Conservation (phyloP, 2,888 invertebrate species). For the Abrostola tripartita region DNA sequence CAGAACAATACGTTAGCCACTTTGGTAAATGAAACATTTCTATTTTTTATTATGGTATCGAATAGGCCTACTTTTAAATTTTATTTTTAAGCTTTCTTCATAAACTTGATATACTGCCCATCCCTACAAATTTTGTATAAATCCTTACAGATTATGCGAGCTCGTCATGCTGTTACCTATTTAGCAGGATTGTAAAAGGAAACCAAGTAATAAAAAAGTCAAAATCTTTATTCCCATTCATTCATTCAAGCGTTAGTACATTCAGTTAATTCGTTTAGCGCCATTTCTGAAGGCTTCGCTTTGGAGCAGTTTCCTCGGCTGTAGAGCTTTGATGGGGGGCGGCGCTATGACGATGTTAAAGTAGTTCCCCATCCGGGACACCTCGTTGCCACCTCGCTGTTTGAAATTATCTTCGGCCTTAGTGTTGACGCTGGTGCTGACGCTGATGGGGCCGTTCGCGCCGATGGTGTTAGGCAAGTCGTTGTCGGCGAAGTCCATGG, state of each 20-base stretch:
- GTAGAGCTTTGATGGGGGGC: conserved; percentile 81
- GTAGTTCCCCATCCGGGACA: conserved; percentile 84
- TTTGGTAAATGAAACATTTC: not conserved
- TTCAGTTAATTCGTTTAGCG: conserved; percentile 62
- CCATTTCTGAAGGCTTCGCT: conserved; percentile 63
- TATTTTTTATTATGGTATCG: not conserved
- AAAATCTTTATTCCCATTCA: conserved; percentile 28
- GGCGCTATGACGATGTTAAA: conserved; percentile 85
- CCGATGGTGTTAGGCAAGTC: conserved; percentile 51
- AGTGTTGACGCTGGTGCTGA: conserved; percentile 18
- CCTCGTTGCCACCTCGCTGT: conserved; percentile 64
- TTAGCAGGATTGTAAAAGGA: conserved; percentile 5
- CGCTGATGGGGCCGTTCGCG: conserved; percentile 33
- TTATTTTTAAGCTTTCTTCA: no score
- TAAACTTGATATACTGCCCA: no score
- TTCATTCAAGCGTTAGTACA: conserved; percentile 4
- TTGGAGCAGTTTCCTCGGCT: conserved; percentile 77
- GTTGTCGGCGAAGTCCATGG: conserved; percentile 61
- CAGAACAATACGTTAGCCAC: conserved; percentile 8
- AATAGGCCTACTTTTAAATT: not conserved
- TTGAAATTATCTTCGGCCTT: conserved; percentile 60
- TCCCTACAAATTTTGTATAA: no score
- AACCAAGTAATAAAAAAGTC: conserved; percentile 12
- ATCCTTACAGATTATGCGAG: no score
- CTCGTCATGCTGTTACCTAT: not conserved